A percentile compares a stretch with the other conserved stretches of the same genome.
Evolutionary conservation across 2,888 invertebrate species (phyloP).

Genomic region (Branchipolynoe longqiensis): DNA sequence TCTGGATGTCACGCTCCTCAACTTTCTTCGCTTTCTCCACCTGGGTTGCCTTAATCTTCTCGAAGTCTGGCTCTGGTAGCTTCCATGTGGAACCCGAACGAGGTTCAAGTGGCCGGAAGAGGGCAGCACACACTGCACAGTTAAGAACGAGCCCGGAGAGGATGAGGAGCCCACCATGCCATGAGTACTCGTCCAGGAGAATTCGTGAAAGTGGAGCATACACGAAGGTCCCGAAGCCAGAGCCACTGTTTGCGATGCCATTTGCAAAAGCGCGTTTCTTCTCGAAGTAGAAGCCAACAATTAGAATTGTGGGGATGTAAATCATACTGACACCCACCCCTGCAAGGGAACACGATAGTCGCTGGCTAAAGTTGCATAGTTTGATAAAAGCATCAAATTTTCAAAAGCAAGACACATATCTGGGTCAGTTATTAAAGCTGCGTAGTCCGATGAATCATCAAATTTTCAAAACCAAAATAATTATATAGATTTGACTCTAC

Average conservation of each 20-base stretch:
- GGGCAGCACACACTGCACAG: slow-evolving; percentile 88
- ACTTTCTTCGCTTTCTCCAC: too few relatives aligned
- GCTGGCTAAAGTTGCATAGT: too few relatives aligned
- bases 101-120: slow-evolving; percentile 88
- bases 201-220: slow-evolving; percentile 87
- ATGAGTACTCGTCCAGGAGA: slow-evolving; percentile 60
- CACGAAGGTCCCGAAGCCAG: slow-evolving; percentile 94
- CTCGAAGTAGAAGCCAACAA: slow-evolving; percentile 98
- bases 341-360: slow-evolving; percentile 76
- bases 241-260: slow-evolving; percentile 96
- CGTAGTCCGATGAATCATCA: too few relatives aligned
- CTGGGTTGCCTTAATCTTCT: neutral
- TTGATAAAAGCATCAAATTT: too few relatives aligned
- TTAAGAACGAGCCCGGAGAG: slow-evolving; percentile 88
- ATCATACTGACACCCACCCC: slow-evolving; percentile 96
- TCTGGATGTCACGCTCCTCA: too few relatives aligned
- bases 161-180: slow-evolving; percentile 66
- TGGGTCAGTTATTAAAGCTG: neutral
- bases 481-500: too few relatives aligned
- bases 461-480: too few relatives aligned
- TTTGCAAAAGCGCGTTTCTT: slow-evolving; percentile 96
- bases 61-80: slow-evolving; percentile 10
- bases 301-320: slow-evolving; percentile 96
- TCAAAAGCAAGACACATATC: neutral
- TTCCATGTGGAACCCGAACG: neutral